Conservation (phyloP, 2,888 invertebrate species). For the Hyposoter didymator region DNA sequence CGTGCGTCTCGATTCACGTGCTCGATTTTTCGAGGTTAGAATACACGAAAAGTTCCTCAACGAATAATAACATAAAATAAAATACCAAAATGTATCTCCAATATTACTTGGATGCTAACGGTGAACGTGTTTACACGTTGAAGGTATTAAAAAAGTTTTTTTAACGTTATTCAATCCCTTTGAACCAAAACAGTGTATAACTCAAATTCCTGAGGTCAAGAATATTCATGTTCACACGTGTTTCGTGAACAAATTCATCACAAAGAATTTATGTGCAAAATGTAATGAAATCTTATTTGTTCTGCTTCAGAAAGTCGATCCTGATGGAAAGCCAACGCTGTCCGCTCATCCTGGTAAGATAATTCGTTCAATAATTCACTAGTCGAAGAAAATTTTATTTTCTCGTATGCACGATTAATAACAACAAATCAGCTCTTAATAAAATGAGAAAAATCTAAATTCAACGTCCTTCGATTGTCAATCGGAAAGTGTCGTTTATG, state of each 20-base stretch:
- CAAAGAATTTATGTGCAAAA: not conserved
- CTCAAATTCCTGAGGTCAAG: not conserved
- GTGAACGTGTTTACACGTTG: slow-evolving; percentile 93
- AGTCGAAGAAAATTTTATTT: not conserved
- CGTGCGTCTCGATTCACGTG: not conserved
- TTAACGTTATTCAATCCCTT: not conserved
- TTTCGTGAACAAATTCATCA: not conserved
- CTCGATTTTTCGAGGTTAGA: not conserved
- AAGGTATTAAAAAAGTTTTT: slow-evolving; percentile 86
- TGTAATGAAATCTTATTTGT: slow-evolving; percentile 5
- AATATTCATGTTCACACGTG: slow-evolving; percentile 58
- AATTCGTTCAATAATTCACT: slow-evolving; percentile 28
- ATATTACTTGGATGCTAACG: slow-evolving; percentile 91
- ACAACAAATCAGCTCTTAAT: not conserved
- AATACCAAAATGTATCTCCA: slow-evolving; percentile 89
- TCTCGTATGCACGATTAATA: not conserved
- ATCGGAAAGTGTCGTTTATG: not conserved
- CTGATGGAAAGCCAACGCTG: slow-evolving; percentile 91
- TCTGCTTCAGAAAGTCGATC: slow-evolving; percentile 90
- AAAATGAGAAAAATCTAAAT: not conserved
- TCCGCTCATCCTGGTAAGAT: slow-evolving; percentile 94
- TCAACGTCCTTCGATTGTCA: not conserved
- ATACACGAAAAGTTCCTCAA: not conserved
- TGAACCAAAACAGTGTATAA: not conserved
- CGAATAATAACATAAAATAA: not conserved